Conservation (phyloP, 1,140 invertebrate genomes). For the fruit fly (Drosophila melanogaster) region Release_6_plus_ISO1_MT NT_037436.4:5552501-5553000, state of each 20-base stretch:
- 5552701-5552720: conserved; percentile 23
- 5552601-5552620: background rate
- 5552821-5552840: conserved; percentile 32
- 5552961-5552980: conserved; percentile 35
- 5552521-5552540: background rate
- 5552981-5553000: conserved; percentile 37
- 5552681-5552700: conserved; percentile 34
- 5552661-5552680: conserved; percentile 24
- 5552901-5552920: conserved; percentile 38
- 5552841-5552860: conserved; percentile 6
- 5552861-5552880: conserved; percentile 39
- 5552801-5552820: conserved; percentile 5
- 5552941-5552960: conserved; percentile 10
- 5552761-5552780: conserved; percentile 24
- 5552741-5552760: conserved; percentile 23
- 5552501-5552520: too few relatives aligned
- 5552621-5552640: conserved; percentile 19
- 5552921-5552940: conserved; percentile 41
- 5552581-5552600: background rate
- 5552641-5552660: conserved; percentile 25
- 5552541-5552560: background rate
- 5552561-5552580: background rate
- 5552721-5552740: conserved; percentile 22
- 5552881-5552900: conserved; percentile 31
- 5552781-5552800: conserved; percentile 4